Percentiles rank a stretch among this genome's conserved stretches.
These are phyloP conservation scores for Bucorvus abyssinicus DNA, from an alignment of 2,797 vertebrate species.

Conservation along the genomic window DNA sequence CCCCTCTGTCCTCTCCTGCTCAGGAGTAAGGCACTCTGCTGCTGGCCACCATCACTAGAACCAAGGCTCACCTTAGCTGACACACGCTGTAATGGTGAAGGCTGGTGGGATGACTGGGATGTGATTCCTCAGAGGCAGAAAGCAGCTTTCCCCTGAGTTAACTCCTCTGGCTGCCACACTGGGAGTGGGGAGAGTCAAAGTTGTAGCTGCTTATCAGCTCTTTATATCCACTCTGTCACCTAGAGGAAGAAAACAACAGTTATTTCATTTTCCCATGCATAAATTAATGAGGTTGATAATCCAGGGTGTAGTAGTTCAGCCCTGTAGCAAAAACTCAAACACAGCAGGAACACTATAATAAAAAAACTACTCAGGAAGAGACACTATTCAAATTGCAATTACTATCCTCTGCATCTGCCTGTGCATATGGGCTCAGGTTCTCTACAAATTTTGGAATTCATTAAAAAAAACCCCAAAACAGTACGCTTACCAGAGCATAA, in stretches of 20 bases:
- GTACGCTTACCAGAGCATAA: not conserved
- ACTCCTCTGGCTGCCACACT: not conserved
- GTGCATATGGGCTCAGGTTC: not conserved
- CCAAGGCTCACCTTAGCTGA: not conserved
- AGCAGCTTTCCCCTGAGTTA: not conserved
- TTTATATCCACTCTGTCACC: not conserved
- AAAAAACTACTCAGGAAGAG: not conserved
- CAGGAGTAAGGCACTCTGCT: not conserved
- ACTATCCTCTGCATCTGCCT: not conserved
- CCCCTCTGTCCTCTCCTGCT: not conserved
- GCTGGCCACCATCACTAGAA: not conserved
- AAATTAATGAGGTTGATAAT: not conserved
- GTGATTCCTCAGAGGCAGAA: not conserved
- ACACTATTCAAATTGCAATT: not conserved
- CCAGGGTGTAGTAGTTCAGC: not conserved
- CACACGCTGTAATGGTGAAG: not conserved
- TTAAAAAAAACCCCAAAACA: not conserved
- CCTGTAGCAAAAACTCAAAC: not conserved
- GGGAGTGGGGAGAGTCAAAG: not conserved
- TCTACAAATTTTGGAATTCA: not conserved
- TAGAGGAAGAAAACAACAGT: not conserved
- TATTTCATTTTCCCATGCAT: not conserved
- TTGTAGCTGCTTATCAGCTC: not conserved
- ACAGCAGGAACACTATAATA: not conserved
- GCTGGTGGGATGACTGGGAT: too few relatives aligned